Conservation (phyloP, 2,888 invertebrate species). For the Eupithecia subfuscata region DNA sequence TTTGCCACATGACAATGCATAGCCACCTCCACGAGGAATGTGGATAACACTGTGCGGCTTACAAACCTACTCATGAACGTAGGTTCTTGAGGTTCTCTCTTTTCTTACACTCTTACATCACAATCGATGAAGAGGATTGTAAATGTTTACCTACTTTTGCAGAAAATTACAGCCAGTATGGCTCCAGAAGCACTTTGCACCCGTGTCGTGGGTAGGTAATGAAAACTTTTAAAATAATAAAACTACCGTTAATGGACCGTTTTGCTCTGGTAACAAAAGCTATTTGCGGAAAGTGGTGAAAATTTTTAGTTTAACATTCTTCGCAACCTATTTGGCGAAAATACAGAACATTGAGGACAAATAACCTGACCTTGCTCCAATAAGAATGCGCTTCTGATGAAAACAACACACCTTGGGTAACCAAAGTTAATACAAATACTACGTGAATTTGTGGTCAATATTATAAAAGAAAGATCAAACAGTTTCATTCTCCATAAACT, state of each 20-base stretch:
- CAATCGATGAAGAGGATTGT: too few relatives aligned
- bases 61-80: too few relatives aligned
- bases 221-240: slow-evolving; percentile 11
- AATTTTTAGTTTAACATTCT: slow-evolving; percentile 33
- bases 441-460: neutral
- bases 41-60: too few relatives aligned
- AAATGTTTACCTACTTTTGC: too few relatives aligned
- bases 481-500: neutral
- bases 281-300: slow-evolving; percentile 27
- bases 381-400: slow-evolving; percentile 41
- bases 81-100: too few relatives aligned
- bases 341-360: slow-evolving; percentile 31
- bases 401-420: slow-evolving; percentile 17
- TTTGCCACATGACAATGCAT: too few relatives aligned
- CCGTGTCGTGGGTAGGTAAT: slow-evolving; percentile 1
- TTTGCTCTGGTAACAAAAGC: slow-evolving; percentile 5
- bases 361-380: slow-evolving; percentile 48
- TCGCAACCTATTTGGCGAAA: slow-evolving; percentile 47
- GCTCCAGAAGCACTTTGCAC: slow-evolving; percentile 1
- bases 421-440: neutral
- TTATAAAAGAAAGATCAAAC: slow-evolving; percentile 1
- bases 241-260: slow-evolving; percentile 14
- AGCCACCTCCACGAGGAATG: too few relatives aligned
- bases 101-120: too few relatives aligned
- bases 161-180: slow-evolving; percentile 1